phyloP scores from a whole-genome alignment of 2,797 vertebrate species.

The Liasis olivaceus region DNA sequence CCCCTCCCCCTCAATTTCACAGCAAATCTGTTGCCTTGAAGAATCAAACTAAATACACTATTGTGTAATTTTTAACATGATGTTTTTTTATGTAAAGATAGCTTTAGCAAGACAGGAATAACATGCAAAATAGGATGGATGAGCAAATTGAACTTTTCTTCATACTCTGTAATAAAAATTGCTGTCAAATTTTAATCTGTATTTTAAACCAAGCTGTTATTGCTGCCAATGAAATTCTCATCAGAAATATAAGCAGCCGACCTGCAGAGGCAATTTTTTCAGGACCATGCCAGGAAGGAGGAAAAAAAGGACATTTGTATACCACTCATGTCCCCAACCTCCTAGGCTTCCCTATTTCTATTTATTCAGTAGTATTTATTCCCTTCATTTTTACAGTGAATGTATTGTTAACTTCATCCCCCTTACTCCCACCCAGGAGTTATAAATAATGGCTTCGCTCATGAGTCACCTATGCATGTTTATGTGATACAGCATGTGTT shows the following conservation, averaged over 20 bases:
- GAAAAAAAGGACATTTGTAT: not conserved
- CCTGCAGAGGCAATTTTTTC: not conserved
- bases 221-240: not conserved
- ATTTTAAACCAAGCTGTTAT: not conserved
- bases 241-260: not conserved
- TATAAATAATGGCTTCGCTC: not conserved
- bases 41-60: not conserved
- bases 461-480: not conserved
- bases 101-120: not conserved
- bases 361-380: not conserved
- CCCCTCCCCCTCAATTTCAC: not conserved
- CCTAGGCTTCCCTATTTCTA: not conserved
- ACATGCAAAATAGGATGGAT: not conserved
- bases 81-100: not conserved
- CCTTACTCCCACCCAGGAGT: not conserved
- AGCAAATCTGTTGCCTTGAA: not conserved
- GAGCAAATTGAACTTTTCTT: not conserved
- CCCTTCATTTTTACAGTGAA: not conserved
- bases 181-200: not conserved
- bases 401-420: too few species aligned
- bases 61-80: not conserved
- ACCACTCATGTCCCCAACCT: not conserved
- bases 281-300: not conserved
- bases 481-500: not conserved
- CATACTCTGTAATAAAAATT: not conserved